Base-by-base conservation (phyloP, 2,113 vertebrate species). In the Brachionichthys hirsutus region DNA sequence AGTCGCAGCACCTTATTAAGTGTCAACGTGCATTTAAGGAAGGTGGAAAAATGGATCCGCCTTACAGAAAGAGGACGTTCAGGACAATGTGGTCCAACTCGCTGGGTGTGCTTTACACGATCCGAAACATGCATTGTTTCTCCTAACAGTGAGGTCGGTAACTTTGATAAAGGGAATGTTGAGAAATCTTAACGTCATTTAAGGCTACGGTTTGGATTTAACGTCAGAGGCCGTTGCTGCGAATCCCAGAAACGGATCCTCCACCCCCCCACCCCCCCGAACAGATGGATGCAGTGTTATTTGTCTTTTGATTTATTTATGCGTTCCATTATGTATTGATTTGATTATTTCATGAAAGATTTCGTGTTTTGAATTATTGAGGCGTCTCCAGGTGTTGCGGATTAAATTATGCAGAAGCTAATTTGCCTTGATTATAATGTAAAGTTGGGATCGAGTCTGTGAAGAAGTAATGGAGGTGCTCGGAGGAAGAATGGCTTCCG, bases 261-360 rank as follows among this genome's bases (percentile, higher is more conserved):
- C 38, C 38, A 62, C 73, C 62, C 79, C 63, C 62, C 40, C 55
- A 35, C 38, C 60, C 73, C 62, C 79, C 63, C 0, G 55, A 78
- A 74, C 85, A 87, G 80, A 83, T 82, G 82, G 78, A 77, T 59
- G 22, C 59, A 5, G 41, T 65, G 70, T 71, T 94, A 94, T 94
- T 94, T 94, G 91, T 93, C 92, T 92, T 87, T 87, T 94, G 91
- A 93, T 95, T 96, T 96, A 96, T 97, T 94, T 94, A 95, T 94
- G 93, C 92, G 91, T 94, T 95, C 94, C 93, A 95, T 96, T 95
- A 95, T 94, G 93, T 93, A 95, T 94, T 94, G 94, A 95, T 95
- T 95, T 94, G 92, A 95, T 95, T 96, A 95, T 94, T 95, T 94
- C 93, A 92, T 94, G 92, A 94, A 95, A 94, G 92, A 94, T 95